Evolutionary conservation across 2,888 invertebrate genomes (phyloP).

Genomic region (Meloe dianella): DNA sequence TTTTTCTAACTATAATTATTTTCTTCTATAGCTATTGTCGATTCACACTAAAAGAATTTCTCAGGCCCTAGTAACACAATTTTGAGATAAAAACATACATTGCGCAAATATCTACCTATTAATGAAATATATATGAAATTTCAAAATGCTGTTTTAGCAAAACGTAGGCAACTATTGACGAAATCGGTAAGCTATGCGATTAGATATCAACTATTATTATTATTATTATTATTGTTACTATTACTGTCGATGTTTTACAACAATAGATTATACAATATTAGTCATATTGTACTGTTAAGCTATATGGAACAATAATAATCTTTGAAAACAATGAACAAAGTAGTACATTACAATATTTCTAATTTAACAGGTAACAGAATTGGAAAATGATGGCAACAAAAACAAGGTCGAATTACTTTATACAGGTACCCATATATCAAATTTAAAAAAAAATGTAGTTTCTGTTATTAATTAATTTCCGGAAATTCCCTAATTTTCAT

Average conservation of each 20-base stretch:
- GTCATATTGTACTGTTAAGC: not conserved
- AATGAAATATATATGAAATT: slow-evolving; percentile 14
- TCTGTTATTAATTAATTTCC: not conserved
- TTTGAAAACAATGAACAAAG: not conserved
- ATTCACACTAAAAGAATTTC: not conserved
- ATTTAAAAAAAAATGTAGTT: not conserved
- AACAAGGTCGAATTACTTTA: not conserved
- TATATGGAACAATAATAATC: not conserved
- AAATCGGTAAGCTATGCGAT: slow-evolving; percentile 20
- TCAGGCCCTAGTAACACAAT: slow-evolving; percentile 28
- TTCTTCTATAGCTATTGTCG: not conserved
- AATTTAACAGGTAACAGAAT: not conserved
- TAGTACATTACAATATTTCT: not conserved
- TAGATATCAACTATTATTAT: slow-evolving; percentile 10
- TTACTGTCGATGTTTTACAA: not conserved
- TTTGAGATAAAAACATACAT: slow-evolving; percentile 22
- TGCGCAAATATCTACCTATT: slow-evolving; percentile 20
- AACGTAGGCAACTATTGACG: slow-evolving; percentile 28
- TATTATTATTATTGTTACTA: not conserved
- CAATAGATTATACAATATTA: not conserved
- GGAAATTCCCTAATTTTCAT: not conserved
- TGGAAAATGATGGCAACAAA: not conserved
- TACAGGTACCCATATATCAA: not conserved
- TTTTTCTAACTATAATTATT: too few relatives aligned
- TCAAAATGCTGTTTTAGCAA: slow-evolving; percentile 29